Evolutionary conservation across 2,797 vertebrate species (phyloP).

Genomic region (Argyrosomus regius): DNA sequence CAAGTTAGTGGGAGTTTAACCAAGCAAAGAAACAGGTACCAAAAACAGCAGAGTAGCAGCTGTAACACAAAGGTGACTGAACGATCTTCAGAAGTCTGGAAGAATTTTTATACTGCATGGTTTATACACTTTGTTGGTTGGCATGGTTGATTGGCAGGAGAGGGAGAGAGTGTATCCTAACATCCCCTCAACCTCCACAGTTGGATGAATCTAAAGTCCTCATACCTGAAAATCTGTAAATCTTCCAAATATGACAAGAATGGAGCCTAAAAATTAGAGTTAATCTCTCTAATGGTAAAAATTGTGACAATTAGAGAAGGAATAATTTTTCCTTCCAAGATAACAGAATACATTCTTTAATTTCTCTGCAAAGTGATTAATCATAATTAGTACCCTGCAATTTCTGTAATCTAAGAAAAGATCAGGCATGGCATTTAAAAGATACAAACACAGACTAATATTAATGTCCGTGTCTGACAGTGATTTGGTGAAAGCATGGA

Average conservation of each 20-base stretch:
- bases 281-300: conserved; percentile 5
- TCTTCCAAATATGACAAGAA: neutral
- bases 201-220: neutral
- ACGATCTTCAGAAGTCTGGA: no score
- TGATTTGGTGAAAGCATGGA: neutral
- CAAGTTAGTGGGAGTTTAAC: no score
- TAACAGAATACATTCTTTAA: conserved; percentile 4
- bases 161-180: no score
- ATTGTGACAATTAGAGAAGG: conserved; percentile 3
- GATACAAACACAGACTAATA: neutral
- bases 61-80: no score
- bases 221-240: neutral
- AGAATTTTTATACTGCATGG: no score
- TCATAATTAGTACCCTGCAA: conserved; percentile 17
- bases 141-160: no score
- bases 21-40: no score
- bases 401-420: conserved; percentile 18
- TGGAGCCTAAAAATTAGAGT: neutral
- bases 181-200: neutral
- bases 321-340: conserved; percentile 19
- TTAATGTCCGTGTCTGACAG: neutral
- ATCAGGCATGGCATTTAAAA: neutral
- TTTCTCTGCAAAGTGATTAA: conserved; percentile 19
- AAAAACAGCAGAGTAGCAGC: no score
- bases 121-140: no score